Evolutionary conservation across 2,113 vertebrate species (phyloP), one percentile per base, ranked within the genome.

Genomic region (Microcebus jonahi): DNA sequence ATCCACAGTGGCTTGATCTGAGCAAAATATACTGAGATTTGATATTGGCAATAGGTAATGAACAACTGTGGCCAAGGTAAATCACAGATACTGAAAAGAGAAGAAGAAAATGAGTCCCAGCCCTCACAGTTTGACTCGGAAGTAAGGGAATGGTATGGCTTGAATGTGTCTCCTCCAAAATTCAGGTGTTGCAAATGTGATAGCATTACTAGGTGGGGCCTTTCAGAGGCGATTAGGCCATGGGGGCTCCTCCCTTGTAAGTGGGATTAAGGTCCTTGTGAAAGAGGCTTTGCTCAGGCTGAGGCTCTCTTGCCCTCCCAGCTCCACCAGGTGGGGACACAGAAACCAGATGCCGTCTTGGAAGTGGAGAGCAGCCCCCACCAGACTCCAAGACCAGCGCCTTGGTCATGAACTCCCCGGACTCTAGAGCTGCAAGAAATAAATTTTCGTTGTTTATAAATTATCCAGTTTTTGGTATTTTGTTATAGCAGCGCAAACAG

Each of bases 91-190:
- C 12, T 1, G 4, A 42, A 36, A 20, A 11, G 42, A 14, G 6
- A 10, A 8, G 0, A 14, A 18, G 53, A 50, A 57, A 34, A 17
- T 8, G 8, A 31, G 39, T 5, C 8, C 42, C 20, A 21, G 34
- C 15, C 15, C 25, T 63, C 25, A 6, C 5, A 5, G 0, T 10
- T 2, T 8, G 21, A 34, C 21, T 65, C 8, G 42, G 23, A 65
- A 59, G 45, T 21, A n/a, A 39, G 34, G 14, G 20, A 2, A 21
- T 2, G n/a, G n/a, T 34, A 10, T 48, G 67, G 29, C 29, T 53
- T 13, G 27, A 57, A 68, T 31, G 29, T 36, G 21, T 7, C 36
- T 23, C 8, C 15, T 39, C 50, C 76, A 42, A 86, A 73, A 18
- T 11, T 34, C 50, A 81, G 67, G 27, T 42, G 39, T 21, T 23